Base-by-base conservation (phyloP, 1,140 invertebrate species). In the Drosophila tristis region DNA sequence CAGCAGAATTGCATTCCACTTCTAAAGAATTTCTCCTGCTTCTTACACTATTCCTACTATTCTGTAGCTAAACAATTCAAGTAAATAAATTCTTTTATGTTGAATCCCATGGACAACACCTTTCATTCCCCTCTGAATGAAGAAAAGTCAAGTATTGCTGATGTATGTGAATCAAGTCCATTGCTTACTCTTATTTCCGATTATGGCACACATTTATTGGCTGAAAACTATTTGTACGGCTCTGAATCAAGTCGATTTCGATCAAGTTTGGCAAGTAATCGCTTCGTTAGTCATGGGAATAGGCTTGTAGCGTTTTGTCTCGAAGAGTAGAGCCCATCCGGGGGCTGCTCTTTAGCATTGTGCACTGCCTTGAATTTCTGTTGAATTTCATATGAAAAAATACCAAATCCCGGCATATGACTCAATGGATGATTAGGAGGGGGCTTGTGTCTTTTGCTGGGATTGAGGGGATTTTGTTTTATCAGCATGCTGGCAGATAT, bases 361-460 rank as follows among this genome's bases (percentile, higher is more conserved):
- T 39, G 35, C 11, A 13, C 13, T 48, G 8, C 35, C 16, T 29
- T 25, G 3, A 13, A 50, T 35, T 70, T 43, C 26, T 43, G 25
- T 16, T 31, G 31, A 70, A 57, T 11, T 42, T 23, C 0, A 63
- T 15, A 25, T 51, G 29, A 31, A 5, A 8, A 35, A 31, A 51
- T 50, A 66, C n/a, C 60, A 66, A 35, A 66, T 44, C 43, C 35
- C 31, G 2, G 5, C 47, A 0, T 25, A 31, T 68, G 65, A 70
- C 66, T 70, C 64, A 70, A 31, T 45, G 54, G 9, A 25, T 35
- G 16, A 23, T 49, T 20, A 25, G 23, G 2, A 15, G n/a, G 4
- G 35, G 35, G 35, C 35, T 39, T 39, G 4, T 39, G 35, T 39
- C 11, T 39, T 39, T 13, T 39, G 11, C 4, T 31, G 11, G 35